Evolutionary conservation across 2,113 vertebrate species (phyloP).

Genomic region (Sinocyclocheilus anophthalmus): DNA sequence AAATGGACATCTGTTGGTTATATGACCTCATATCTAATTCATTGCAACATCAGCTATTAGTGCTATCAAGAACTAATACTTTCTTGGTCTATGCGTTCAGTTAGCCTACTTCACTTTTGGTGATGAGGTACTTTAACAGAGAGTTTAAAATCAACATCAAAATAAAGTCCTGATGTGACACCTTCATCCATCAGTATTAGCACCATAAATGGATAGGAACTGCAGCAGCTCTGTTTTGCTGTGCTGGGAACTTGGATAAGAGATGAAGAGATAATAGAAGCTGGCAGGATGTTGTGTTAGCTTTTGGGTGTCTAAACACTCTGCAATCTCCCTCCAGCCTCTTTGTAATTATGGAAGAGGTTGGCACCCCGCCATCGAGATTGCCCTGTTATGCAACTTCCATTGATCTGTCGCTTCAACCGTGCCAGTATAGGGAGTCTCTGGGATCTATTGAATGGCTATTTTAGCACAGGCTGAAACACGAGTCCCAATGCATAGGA

Average conservation of each 20-base stretch:
- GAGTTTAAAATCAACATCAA: too few relatives aligned
- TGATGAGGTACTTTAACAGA: neutral
- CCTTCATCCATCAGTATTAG: slow-evolving; percentile 2
- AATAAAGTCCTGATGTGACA: neutral
- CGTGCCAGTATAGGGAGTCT: neutral
- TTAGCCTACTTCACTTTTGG: neutral
- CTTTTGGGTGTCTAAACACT: neutral
- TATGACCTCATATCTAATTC: neutral
- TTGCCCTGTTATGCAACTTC: neutral
- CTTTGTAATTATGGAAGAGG: slow-evolving; percentile 1
- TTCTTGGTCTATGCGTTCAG: neutral
- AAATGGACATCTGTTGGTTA: neutral
- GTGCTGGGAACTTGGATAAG: slow-evolving; percentile 15
- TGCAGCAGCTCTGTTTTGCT: slow-evolving; percentile 6
- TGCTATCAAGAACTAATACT: too few relatives aligned
- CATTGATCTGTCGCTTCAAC: neutral
- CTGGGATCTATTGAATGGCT: neutral
- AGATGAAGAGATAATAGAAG: neutral
- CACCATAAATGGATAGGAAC: slow-evolving; percentile 16
- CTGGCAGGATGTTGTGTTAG: slow-evolving; percentile 13
- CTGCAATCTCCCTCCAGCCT: neutral
- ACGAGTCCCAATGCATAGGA: neutral
- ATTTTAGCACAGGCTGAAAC: slow-evolving; percentile 15
- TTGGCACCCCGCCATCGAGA: slow-evolving; percentile 3
- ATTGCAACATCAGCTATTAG: neutral